These are phyloP conservation scores for Hemiprocne comata DNA, from an alignment of 2,113 vertebrate genomes.

Conservation along the genomic window DNA sequence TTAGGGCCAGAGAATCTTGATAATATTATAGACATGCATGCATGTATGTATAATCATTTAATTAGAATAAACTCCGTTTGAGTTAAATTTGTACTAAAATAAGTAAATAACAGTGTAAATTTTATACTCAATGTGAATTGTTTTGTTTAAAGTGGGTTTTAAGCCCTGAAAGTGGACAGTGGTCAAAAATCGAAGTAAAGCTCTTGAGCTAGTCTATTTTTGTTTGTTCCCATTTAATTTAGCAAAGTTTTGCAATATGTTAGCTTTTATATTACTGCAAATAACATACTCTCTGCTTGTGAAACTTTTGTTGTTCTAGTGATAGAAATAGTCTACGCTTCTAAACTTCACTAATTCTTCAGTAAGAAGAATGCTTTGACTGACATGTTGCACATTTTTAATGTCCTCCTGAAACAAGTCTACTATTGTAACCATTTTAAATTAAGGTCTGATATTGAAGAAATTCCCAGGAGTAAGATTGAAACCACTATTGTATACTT, in stretches of 20 bases:
- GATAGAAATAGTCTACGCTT: not conserved
- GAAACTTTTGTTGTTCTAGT: not conserved
- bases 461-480: not conserved
- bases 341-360: not conserved
- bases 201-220: not conserved
- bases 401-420: not conserved
- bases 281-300: not conserved
- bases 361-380: not conserved
- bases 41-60: not conserved
- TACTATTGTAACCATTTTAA: not conserved
- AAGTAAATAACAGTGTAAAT: not conserved
- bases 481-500: not conserved
- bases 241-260: not conserved
- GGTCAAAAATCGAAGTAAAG: not conserved
- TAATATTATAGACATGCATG: not conserved
- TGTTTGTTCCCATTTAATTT: not conserved
- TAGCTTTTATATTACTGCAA: not conserved
- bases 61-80: not conserved
- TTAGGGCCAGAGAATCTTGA: not conserved
- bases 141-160: not conserved
- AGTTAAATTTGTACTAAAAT: not conserved
- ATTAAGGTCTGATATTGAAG: too few relatives aligned
- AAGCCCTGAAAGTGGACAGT: not conserved
- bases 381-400: too few relatives aligned
- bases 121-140: not conserved